Evolutionary conservation across 30 jellyfish, hydroid and myxozoan species (phyloP).

Genomic region (Catostylus mosaicus): DNA sequence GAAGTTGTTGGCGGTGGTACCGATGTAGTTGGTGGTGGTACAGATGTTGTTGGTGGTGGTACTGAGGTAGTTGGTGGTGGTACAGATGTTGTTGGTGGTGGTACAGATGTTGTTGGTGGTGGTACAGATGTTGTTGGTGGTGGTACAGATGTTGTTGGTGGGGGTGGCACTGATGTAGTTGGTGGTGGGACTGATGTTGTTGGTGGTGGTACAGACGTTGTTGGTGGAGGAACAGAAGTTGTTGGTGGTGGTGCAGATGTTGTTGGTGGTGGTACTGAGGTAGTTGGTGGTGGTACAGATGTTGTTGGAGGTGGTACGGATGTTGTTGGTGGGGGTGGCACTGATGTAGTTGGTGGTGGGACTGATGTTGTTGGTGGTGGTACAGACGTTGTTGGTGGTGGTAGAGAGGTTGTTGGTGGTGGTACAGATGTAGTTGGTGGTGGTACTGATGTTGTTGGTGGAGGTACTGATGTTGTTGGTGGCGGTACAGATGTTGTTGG

Average conservation of each 20-base stretch:
- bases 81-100: not conserved
- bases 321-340: slow-evolving; percentile 26
- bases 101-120: not conserved
- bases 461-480: slow-evolving; percentile 27
- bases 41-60: not conserved
- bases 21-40: not conserved
- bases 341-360: slow-evolving; percentile 5
- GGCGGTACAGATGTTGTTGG: slow-evolving; percentile 23
- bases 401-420: slow-evolving; percentile 32
- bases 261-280: slow-evolving; percentile 54
- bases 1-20: not conserved
- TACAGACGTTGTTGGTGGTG: slow-evolving; percentile 25
- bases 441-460: slow-evolving; percentile 15
- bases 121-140: slow-evolving; percentile 17
- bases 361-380: slow-evolving; percentile 11
- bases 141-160: slow-evolving; percentile 13
- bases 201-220: slow-evolving; percentile 33
- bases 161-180: slow-evolving; percentile 28
- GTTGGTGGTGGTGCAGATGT: slow-evolving; percentile 15
- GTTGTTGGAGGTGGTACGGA: slow-evolving; percentile 17
- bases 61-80: not conserved
- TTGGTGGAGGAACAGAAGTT: not conserved
- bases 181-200: slow-evolving; percentile 36
- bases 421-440: slow-evolving; percentile 21
- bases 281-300: slow-evolving; percentile 2